Base-by-base conservation (phyloP, 2,888 invertebrate species). In the Dusona sp. region DNA sequence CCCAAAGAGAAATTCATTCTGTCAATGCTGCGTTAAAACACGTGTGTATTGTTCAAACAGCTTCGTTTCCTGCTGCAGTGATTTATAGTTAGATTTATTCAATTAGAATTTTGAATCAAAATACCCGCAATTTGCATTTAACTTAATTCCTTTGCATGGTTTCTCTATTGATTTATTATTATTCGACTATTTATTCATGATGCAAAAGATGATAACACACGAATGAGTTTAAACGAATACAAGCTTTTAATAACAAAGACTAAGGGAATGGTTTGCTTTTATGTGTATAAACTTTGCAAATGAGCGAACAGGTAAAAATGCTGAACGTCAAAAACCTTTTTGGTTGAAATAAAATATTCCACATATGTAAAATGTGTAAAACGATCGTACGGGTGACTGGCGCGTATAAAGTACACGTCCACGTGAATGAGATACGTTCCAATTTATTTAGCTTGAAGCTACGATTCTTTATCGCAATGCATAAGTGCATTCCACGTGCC, bases 401-500 rank as follows among this genome's bases (percentile, higher is more conserved):
- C 45, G 79, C 33, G 57, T 61, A 74, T 68, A 61, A 48, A 74
- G 36, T 65, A 51, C 64, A 42, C 67, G 67, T 68, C 65, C 64
- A 11, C 61, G 61, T 75, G 79, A 80, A 79, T 86, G 79, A 83
- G 72, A 75, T 83, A 86, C 83, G 83, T 67, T 80, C 86, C 83
- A 86, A 86, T 86, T 81, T 86, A 80, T 83, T 83, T 74, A 83
- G 78, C 83, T 83, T 74, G 79, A 61, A 83, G 79, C 79, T 79
- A 83, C 83, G 51, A 86, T 86, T 80, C 79, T 83, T 86, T 73
- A 86, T 83, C 83, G 83, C 48, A 87, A 89, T 89, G 89, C 89
- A 88, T 90, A 90, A 90, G 90, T 90, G 89, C 90, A 91, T 91
- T 91, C 90, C 90, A 87, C 87, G 87, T 87, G 83, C 65, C 68